Evolutionary conservation across 2,888 invertebrate genomes (phyloP), one percentile per base, ranked within the genome.

Genomic region (Ennomos fuscantarius): DNA sequence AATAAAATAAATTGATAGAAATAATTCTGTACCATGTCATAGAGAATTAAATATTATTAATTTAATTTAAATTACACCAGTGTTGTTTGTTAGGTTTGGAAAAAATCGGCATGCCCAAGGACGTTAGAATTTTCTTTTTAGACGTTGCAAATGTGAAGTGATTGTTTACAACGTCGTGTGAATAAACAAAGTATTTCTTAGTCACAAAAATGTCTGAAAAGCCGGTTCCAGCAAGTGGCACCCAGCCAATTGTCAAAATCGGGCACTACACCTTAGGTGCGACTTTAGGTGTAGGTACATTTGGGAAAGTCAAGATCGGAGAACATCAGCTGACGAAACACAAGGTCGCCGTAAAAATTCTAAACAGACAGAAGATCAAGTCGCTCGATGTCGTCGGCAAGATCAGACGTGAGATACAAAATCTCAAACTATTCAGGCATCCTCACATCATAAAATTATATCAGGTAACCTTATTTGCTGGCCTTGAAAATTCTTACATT

Each of bases 271-370:
- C 98, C 51, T 92, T 99, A 47, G 99, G 99, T 1, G 87, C 89
- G 35, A 94, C 94, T 1, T 93, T 99, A 41, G 99, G 99, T 36
- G 98, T 99, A 36, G 99, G 99, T 32, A 99, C 99, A 5, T 99
- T 99, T 92, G 99, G 99, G 55, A 99, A 99, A 94, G 99, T 99
- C 2, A 99, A 99, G 94, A 98, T 99, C 78, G 99, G 99, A 9
- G 98, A 98, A 80, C 99, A 99, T 93, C 98, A 99, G 78, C 91
- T 99, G 61, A 99, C 99, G 2, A 97, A 97, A 70, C 99, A 99
- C 88, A 99, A 99, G 91, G 99, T 99, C 41, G 99, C 99, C 43
- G 97, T 99, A 0, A 99, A 99, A 89, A 99, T 99, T 68, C 92
- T 99, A 42, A 99, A 99, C 85, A 94, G 99, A 39, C 98, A 99